These are phyloP conservation scores for Sarotherodon lohbergeri DNA, from an alignment of 2,113 vertebrate species.

Conservation along the genomic window DNA sequence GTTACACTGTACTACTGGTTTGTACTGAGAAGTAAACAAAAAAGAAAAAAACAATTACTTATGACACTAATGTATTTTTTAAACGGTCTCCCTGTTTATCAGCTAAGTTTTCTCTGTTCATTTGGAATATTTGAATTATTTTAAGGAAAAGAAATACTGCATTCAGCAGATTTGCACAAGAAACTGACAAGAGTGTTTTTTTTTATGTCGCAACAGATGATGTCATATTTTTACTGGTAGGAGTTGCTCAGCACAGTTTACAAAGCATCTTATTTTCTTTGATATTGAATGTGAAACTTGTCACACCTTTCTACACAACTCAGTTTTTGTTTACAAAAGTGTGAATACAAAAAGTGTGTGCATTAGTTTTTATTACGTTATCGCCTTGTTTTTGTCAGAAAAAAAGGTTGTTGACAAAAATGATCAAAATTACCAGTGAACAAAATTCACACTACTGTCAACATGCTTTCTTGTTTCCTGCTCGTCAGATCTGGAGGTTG, in stretches of 20 bases:
- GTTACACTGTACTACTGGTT: neutral
- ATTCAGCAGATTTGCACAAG: neutral
- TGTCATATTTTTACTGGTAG: neutral
- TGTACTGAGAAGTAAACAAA: neutral
- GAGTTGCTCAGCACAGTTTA: neutral
- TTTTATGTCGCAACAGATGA: neutral
- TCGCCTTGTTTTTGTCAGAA: neutral
- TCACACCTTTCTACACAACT: neutral
- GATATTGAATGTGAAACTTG: neutral
- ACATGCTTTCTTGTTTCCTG: neutral
- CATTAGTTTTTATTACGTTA: neutral
- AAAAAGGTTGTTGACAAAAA: neutral
- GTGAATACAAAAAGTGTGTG: neutral
- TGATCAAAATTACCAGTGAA: neutral
- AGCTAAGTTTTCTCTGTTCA: neutral
- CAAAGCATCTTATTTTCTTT: neutral
- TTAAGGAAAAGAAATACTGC: neutral
- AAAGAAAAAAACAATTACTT: neutral
- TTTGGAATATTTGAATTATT: neutral
- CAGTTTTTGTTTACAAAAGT: neutral
- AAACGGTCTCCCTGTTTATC: neutral
- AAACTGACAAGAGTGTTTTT: neutral
- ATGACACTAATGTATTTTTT: neutral
- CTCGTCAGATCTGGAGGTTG: neutral
- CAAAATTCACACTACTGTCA: neutral